Evolutionary conservation across 2,888 invertebrate genomes (phyloP).

Genomic region (Melieria omissa): DNA sequence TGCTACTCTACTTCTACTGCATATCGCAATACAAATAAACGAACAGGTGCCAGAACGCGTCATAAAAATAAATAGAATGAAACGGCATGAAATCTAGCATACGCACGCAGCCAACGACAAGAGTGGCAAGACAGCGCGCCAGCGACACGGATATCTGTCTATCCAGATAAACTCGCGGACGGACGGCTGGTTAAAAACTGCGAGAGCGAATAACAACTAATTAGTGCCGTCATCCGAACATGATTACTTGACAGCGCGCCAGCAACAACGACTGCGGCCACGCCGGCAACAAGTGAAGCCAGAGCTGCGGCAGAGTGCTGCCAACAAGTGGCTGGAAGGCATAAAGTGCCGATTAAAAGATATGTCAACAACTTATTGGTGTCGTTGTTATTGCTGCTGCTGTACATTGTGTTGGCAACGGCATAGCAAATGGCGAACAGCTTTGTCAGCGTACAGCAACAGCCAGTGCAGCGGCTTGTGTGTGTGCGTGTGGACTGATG

Average conservation of each 20-base stretch:
- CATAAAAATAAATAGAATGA: no score
- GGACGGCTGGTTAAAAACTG: slow-evolving; percentile 7
- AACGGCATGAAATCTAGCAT: no score
- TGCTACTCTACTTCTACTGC: no score
- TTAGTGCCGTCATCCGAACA: slow-evolving; percentile 29
- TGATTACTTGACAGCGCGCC: slow-evolving; percentile 24
- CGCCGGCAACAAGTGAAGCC: slow-evolving; percentile 3
- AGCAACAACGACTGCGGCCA: not conserved
- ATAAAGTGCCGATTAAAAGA: slow-evolving; percentile 21
- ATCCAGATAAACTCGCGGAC: not conserved
- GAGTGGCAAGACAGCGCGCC: no score
- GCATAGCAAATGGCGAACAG: not conserved
- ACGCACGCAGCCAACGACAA: no score
- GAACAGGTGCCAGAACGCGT: no score
- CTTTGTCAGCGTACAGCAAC: not conserved
- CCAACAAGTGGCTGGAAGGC: slow-evolving; percentile 4
- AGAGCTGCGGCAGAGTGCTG: slow-evolving; percentile 1
- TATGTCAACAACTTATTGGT: slow-evolving; percentile 18
- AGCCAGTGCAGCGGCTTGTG: not conserved
- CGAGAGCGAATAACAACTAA: slow-evolving; percentile 21
- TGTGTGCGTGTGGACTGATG: not conserved
- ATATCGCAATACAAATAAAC: no score
- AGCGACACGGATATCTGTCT: no score
- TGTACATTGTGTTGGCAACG: not conserved
- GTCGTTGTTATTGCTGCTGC: not conserved